Evolutionary conservation across 2,888 invertebrate genomes (phyloP), one percentile per base, ranked within the genome.

Genomic region (Formica aserva): DNA sequence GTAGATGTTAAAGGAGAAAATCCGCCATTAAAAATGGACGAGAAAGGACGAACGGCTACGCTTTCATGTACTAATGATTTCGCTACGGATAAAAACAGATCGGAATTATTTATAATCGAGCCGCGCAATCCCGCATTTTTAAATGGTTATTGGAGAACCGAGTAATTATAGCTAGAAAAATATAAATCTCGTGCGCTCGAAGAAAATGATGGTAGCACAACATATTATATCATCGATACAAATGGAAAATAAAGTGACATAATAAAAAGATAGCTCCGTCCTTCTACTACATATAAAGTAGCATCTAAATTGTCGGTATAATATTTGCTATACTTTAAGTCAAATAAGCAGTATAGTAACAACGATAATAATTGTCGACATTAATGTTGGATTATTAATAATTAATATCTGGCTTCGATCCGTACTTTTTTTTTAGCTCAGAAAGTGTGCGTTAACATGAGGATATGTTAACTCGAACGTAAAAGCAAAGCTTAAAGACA

Each of bases 1-100:
- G 87, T 86, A 88, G 88, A 88, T 84, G 86, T 90, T 88, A 88
- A 89, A 89, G 86, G 84, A 87, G 87, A 90, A 82, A 88, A 87
- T 83, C 88, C 85, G 82, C 84, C 86, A 89, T 89, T 89, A 89
- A 90, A 90, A 88, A 85, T 87, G 83, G 84, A 86, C 35, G 72
- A 85, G 85, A 77, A 81, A 87, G 86, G 88, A 86, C 85, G 84
- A 85, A 84, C 69, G 82, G 69, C 72, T 75, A 45, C 69, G 63
- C 52, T 71, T 60, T 76, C 38, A 52, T 63, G 41, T 81, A 15
- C 29, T 75, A 65, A 81, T 82, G 69, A 82, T 62, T 81, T 81
- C 55, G 4, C 48, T 63, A 48, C 38, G 63, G 82, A 62, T 65
- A 57, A 77, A 66, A 82, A 71, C 67, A 72, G 82, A 82, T 84